A percentile compares a stretch with the other conserved stretches of the same genome.
Conservation (phyloP, 2,113 vertebrate species). For the Gobio gobio region DNA sequence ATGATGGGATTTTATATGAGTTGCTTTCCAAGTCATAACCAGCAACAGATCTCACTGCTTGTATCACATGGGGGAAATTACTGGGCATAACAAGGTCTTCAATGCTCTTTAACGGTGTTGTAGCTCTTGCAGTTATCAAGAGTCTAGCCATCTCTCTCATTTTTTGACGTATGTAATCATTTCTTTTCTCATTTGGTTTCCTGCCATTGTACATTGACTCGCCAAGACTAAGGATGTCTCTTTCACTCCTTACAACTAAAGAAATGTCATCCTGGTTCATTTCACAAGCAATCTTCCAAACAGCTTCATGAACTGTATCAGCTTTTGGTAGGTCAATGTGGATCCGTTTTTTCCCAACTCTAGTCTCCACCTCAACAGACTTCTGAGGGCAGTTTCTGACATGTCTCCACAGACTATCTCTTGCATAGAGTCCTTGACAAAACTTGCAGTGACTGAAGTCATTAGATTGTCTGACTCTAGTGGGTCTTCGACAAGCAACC, state of each 20-base stretch:
- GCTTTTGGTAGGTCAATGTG: neutral
- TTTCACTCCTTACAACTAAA: neutral
- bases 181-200: neutral
- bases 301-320: neutral
- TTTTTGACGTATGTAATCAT: neutral
- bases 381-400: neutral
- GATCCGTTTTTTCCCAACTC: neutral
- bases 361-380: neutral
- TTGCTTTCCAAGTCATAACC: constrained; percentile 56
- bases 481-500: too few relatives aligned
- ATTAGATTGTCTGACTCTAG: too few relatives aligned
- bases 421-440: neutral
- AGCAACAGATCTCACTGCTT: constrained; percentile 51
- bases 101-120: neutral
- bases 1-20: constrained; percentile 49
- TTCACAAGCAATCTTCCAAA: neutral
- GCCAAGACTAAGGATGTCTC: neutral
- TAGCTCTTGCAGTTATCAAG: neutral
- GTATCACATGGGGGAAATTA: constrained; percentile 50
- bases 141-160: neutral
- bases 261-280: neutral
- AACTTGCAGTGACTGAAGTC: too few relatives aligned
- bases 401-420: neutral
- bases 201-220: neutral
- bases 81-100: constrained; percentile 52